These are phyloP conservation scores for Chalcosyrphus nemorum DNA, from an alignment of 2,888 invertebrate genomes.

Conservation along the genomic window DNA sequence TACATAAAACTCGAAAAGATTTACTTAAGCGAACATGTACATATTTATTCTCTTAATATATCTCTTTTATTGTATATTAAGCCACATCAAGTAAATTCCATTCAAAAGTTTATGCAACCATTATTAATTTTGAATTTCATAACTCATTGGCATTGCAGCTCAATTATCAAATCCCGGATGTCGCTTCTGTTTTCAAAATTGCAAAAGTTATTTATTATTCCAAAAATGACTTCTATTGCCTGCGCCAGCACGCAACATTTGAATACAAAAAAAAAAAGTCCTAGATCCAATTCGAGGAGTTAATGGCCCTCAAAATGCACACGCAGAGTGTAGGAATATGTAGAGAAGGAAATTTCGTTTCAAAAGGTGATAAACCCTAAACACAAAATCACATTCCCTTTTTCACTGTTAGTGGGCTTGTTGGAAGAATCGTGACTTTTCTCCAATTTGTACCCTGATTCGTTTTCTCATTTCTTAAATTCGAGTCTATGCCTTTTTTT, in stretches of 20 bases:
- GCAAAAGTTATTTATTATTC: slow-evolving; percentile 36
- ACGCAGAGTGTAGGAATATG: not conserved
- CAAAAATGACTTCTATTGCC: not conserved
- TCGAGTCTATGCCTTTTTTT: slow-evolving; percentile 22
- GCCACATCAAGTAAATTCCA: not conserved
- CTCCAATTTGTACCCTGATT: slow-evolving; percentile 22
- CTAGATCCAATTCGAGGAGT: slow-evolving; percentile 20
- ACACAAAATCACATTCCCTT: slow-evolving; percentile 25
- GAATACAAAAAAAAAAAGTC: not conserved
- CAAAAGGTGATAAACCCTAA: slow-evolving; percentile 40
- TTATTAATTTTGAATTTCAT: not conserved
- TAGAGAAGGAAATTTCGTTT: slow-evolving; percentile 23
- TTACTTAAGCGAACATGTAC: no score
- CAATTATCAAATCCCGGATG: slow-evolving; percentile 41
- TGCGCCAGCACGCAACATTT: slow-evolving; percentile 26
- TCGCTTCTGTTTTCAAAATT: slow-evolving; percentile 32
- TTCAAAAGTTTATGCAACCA: not conserved
- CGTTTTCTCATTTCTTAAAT: slow-evolving; percentile 36
- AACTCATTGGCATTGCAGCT: slow-evolving; percentile 33
- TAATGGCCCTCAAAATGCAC: slow-evolving; percentile 50
- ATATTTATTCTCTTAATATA: no score
- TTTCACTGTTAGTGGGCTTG: not conserved
- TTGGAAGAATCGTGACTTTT: slow-evolving; percentile 51
- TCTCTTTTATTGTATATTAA: no score
- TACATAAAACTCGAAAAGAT: no score